These are phyloP conservation scores for Drosophila testacea DNA, from an alignment of 2,888 invertebrate species.

Conservation along the genomic window DNA sequence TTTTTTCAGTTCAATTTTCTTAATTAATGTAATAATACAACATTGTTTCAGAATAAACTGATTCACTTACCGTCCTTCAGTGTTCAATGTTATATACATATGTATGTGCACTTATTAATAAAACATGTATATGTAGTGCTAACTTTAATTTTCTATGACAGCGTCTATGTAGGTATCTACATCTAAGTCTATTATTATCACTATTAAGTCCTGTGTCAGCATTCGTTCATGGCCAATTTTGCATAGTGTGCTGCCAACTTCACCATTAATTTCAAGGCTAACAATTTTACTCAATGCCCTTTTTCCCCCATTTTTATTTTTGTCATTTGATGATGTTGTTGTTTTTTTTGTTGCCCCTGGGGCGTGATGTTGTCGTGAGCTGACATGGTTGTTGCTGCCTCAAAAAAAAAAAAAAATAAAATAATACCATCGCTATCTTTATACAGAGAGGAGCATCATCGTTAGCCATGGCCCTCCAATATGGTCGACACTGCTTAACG, in stretches of 20 bases:
- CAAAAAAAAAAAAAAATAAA: neutral
- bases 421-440: neutral
- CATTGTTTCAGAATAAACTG: too few relatives aligned
- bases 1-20: too few relatives aligned
- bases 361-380: slow-evolving; percentile 71
- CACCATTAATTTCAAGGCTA: slow-evolving; percentile 48
- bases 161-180: neutral
- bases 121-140: neutral
- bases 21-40: too few relatives aligned
- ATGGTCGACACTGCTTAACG: slow-evolving; percentile 55
- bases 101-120: too few relatives aligned
- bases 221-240: slow-evolving; percentile 38
- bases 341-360: slow-evolving; percentile 31
- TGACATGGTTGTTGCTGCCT: slow-evolving; percentile 55
- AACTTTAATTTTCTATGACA: slow-evolving; percentile 1
- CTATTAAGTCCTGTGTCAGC: slow-evolving; percentile 31
- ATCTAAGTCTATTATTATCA: slow-evolving; percentile 26
- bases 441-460: slow-evolving; percentile 30
- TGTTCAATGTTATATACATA: too few relatives aligned
- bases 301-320: slow-evolving; percentile 15
- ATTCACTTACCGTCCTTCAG: too few relatives aligned
- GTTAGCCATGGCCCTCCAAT: slow-evolving; percentile 51
- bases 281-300: slow-evolving; percentile 34
- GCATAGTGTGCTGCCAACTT: slow-evolving; percentile 40
- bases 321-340: slow-evolving; percentile 2